phyloP scores from a whole-genome alignment of 2,888 invertebrate species.

The Pyrrhosoma nymphula region DNA sequence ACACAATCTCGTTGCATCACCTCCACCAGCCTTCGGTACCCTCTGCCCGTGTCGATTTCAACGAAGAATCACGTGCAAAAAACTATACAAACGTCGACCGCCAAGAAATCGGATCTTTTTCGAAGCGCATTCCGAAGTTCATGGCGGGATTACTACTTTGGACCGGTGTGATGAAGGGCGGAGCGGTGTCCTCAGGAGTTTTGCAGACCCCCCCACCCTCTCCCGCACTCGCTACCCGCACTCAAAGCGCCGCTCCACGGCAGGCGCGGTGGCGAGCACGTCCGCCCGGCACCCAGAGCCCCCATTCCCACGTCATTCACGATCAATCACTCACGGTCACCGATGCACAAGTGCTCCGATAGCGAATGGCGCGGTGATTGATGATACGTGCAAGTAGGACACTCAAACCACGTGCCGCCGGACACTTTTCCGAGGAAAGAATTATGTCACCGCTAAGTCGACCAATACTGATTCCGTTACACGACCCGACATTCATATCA shows the following conservation, averaged over 20 bases:
- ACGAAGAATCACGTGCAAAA: background rate
- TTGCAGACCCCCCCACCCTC: no score
- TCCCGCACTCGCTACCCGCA: no score
- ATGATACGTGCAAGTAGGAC: background rate
- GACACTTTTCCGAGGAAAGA: background rate
- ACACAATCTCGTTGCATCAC: no score
- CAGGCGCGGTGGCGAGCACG: no score
- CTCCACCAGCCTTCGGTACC: no score
- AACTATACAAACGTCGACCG: background rate
- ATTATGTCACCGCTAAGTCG: background rate
- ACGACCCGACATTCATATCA: background rate
- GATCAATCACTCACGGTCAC: background rate
- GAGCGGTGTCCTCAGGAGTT: no score
- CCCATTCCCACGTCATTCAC: background rate
- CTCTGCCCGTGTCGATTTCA: no score
- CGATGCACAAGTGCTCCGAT: background rate
- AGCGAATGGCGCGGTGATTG: background rate
- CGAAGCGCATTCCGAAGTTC: background rate
- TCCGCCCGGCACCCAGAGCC: background rate
- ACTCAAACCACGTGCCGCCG: background rate
- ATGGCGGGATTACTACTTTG: no score
- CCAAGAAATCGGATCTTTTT: background rate
- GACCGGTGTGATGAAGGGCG: no score
- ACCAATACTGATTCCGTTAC: background rate
- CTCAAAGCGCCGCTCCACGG: no score